A percentile compares a stretch with the other conserved stretches of the same genome.
These are phyloP conservation scores for Terrapene triunguis DNA, from an alignment of 2,113 vertebrate species.

Conservation along the genomic window DNA sequence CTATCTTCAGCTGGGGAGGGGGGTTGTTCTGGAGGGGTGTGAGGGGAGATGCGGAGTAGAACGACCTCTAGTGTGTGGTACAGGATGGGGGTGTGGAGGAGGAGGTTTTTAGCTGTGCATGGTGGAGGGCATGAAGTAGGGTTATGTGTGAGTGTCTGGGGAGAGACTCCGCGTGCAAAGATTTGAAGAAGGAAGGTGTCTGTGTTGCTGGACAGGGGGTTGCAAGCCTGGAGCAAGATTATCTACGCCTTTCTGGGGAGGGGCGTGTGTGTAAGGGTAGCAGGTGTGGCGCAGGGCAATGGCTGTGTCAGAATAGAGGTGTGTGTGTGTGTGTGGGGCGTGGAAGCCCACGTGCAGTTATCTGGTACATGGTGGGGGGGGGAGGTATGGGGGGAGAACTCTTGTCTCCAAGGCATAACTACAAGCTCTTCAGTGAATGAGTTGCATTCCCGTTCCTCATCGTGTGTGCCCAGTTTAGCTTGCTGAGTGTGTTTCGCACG, in stretches of 20 bases:
- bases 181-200: too few relatives aligned
- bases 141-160: not conserved
- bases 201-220: not conserved
- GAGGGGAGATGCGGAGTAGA: not conserved
- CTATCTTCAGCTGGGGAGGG: too few relatives aligned
- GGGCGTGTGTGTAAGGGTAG: not conserved
- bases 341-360: not conserved
- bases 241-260: not conserved
- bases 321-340: not conserved
- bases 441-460: not conserved
- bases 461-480: too few relatives aligned
- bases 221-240: not conserved
- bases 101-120: not conserved
- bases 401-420: not conserved
- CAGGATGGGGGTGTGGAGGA: not conserved
- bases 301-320: not conserved
- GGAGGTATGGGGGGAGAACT: not conserved
- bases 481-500: not conserved
- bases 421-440: not conserved
- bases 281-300: not conserved
- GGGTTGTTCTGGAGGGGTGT: too few relatives aligned
- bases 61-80: not conserved
- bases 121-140: not conserved
- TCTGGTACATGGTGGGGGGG: not conserved
- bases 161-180: not conserved